These are phyloP conservation scores for Tuberolachnus salignus DNA, from an alignment of 2,888 invertebrate genomes.

Conservation along the genomic window DNA sequence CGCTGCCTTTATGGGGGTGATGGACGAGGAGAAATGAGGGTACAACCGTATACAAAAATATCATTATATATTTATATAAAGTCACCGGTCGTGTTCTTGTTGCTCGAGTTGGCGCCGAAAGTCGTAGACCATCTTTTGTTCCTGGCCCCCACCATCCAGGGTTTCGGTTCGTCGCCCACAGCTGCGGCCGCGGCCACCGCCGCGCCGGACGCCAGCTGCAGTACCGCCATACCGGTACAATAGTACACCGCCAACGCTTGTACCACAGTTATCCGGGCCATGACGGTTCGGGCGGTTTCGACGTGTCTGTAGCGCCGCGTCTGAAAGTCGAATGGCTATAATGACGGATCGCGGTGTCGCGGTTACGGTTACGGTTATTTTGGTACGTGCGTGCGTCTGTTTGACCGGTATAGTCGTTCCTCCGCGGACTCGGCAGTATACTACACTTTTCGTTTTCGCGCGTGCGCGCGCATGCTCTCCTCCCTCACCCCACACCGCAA, in stretches of 20 bases:
- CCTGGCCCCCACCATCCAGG: not conserved
- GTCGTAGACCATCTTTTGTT: conserved; percentile 57
- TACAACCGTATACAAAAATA: too few relatives aligned
- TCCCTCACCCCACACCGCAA: too few relatives aligned
- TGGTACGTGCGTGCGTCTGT: conserved; percentile 21
- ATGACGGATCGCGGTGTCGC: not conserved
- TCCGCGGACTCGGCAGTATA: not conserved
- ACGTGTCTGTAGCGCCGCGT: conserved; percentile 24
- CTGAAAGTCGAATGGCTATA: conserved; percentile 14
- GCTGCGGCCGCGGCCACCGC: not conserved
- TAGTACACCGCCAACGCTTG: conserved; percentile 18
- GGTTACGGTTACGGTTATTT: not conserved
- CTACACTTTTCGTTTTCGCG: not conserved
- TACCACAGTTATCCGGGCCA: conserved; percentile 2
- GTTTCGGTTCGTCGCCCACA: not conserved
- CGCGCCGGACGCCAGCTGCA: not conserved
- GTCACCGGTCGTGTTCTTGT: conserved; percentile 41
- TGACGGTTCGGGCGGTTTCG: not conserved
- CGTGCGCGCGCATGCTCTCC: not conserved
- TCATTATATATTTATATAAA: too few relatives aligned
- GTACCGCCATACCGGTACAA: not conserved
- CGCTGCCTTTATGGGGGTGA: too few relatives aligned
- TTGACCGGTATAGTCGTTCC: too few relatives aligned
- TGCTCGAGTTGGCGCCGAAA: conserved; percentile 46
- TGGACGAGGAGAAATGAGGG: too few relatives aligned